Evolutionary conservation across 1,140 invertebrate genomes (phyloP).

Genomic region (Drosophila grimshawi): DNA sequence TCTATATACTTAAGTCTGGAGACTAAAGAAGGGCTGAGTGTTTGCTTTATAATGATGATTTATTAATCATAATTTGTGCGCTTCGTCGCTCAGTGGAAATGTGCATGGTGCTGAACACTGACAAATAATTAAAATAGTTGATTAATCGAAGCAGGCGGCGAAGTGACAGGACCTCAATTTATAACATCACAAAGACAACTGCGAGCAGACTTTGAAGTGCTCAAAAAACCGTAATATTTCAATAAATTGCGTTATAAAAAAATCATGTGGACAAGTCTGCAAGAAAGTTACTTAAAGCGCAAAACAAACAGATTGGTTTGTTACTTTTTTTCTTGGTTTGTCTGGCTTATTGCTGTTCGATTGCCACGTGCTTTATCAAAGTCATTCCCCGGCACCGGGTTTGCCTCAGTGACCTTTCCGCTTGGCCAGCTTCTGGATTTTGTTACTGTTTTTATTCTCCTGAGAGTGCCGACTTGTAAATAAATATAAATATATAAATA

Average conservation of each 20-base stretch:
- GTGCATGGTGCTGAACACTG: conserved; percentile 2
- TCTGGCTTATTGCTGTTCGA: conserved; percentile 27
- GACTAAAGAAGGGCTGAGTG: no score
- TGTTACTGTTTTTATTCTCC: neutral
- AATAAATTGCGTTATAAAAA: no score
- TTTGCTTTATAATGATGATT: no score
- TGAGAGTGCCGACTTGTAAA: neutral
- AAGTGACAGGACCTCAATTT: conserved; percentile 18
- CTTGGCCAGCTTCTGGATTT: conserved; percentile 36
- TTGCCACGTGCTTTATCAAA: conserved; percentile 66
- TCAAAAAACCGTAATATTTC: no score
- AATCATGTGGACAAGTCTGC: neutral
- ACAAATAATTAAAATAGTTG: conserved; percentile 32
- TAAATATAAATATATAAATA: conserved; percentile 34
- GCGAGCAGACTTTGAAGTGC: neutral
- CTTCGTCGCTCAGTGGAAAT: no score
- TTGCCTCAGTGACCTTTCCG: conserved; percentile 67
- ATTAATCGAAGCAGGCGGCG: conserved; percentile 32
- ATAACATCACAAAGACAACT: conserved; percentile 18
- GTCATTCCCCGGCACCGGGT: conserved; percentile 21
- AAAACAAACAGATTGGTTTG: no score
- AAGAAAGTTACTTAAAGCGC: neutral
- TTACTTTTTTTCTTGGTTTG: conserved; percentile 19
- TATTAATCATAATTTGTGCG: no score
- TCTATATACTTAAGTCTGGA: no score